Evolutionary conservation across 2,797 vertebrate genomes (phyloP).

Genomic region (Eutrigla gurnardus): DNA sequence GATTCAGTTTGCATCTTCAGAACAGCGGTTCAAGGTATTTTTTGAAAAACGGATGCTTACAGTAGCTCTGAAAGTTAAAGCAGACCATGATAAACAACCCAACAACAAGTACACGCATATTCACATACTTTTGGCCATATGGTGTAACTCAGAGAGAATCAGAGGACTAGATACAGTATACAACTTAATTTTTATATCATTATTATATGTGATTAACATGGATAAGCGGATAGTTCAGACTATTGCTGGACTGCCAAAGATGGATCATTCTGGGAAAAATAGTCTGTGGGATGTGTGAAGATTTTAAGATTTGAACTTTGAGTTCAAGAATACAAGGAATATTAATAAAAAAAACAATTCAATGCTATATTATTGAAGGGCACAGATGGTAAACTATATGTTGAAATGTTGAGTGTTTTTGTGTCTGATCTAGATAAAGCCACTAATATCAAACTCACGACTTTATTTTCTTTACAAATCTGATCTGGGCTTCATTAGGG

Average conservation of each 20-base stretch:
- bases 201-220: conserved; percentile 1
- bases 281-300: conserved; percentile 23
- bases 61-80: too few relatives aligned
- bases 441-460: conserved; percentile 7
- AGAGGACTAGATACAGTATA: conserved; percentile 12
- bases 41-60: too few relatives aligned
- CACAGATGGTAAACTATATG: conserved; percentile 53
- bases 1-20: too few relatives aligned
- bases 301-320: conserved; percentile 23
- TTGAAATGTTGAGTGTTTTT: conserved; percentile 10
- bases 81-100: neutral
- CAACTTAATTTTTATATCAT: neutral
- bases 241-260: conserved; percentile 32
- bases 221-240: conserved; percentile 34
- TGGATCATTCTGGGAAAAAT: conserved; percentile 31
- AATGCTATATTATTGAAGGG: conserved; percentile 44
- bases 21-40: too few relatives aligned
- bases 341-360: conserved; percentile 14
- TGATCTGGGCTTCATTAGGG: neutral
- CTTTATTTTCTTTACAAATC: neutral
- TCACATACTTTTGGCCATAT: conserved; percentile 18
- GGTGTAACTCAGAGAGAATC: neutral
- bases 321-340: conserved; percentile 26
- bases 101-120: neutral
- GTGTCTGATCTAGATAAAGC: neutral